A percentile compares a stretch with the other conserved stretches of the same genome.
phyloP scores from a whole-genome alignment of 2,888 invertebrate species.

The Aplocera efformata region DNA sequence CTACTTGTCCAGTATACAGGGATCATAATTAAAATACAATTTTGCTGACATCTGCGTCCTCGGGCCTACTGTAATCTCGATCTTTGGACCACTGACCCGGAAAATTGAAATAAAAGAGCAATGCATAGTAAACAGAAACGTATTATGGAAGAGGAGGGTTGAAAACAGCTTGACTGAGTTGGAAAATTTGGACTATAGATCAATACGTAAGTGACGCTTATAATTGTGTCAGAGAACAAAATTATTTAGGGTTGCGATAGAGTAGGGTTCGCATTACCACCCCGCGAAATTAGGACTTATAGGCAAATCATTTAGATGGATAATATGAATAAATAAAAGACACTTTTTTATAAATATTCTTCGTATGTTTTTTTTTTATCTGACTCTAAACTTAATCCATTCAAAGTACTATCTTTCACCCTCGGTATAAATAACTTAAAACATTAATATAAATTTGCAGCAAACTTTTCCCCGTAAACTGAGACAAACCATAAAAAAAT shows the following conservation, averaged over 20 bases:
- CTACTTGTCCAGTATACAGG: neutral
- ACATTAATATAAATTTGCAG: constrained; percentile 3
- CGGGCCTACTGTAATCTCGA: constrained; percentile 15
- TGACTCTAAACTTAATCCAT: too few relatives aligned
- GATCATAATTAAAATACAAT: constrained; percentile 32
- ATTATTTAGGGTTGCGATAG: too few relatives aligned
- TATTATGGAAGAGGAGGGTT: neutral
- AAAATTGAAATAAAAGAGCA: constrained; percentile 69
- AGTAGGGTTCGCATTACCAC: too few relatives aligned
- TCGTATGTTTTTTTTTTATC: too few relatives aligned
- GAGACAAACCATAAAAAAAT: constrained; percentile 6
- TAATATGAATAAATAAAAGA: too few relatives aligned
- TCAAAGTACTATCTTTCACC: too few relatives aligned
- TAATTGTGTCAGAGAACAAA: too few relatives aligned
- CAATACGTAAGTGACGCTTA: too few relatives aligned
- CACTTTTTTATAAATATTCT: too few relatives aligned
- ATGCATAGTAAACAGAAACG: constrained; percentile 8
- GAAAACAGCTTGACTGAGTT: neutral
- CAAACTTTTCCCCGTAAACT: constrained; percentile 3
- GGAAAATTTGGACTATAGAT: neutral
- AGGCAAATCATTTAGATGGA: too few relatives aligned
- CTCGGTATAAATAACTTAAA: too few relatives aligned
- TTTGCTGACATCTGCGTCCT: constrained; percentile 51
- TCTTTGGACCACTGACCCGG: constrained; percentile 59
- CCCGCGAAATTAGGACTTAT: too few relatives aligned